Base-by-base conservation (phyloP, 2,113 vertebrate species). In the Morone saxatilis region DNA sequence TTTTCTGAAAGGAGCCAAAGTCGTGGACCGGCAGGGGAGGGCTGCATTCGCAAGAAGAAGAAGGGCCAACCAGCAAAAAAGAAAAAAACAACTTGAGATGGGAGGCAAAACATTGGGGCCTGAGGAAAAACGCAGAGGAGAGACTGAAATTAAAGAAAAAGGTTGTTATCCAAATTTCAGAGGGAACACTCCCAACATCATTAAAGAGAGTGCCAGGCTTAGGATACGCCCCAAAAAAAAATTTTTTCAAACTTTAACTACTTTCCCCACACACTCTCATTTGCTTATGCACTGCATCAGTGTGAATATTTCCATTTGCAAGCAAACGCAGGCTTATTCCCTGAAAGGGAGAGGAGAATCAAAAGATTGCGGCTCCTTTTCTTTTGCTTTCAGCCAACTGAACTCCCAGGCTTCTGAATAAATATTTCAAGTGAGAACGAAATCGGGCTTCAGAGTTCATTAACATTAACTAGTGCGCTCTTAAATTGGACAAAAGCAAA, bases 221-320 rank as follows among this genome's bases (percentile, higher is more conserved):
- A 5, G 61, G 83, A 72, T 85, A 86, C 50, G 54, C 73, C 86
- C 81, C 73, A 88, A n/a, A n/a, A n/a, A n/a, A n/a, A n/a, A n/a
- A n/a, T n/a, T n/a, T n/a, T n/a, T n/a, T 92, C 85, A 91, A 92
- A 91, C 84, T 90, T 91, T 77, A 82, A 91, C 71, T 73, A 76
- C 82, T 57, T 69, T 57, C 73, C 84, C 43, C 63, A 7, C 54
- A 45, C 45, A 47, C 45, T 82, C 81, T 84, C 74, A 84, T 88
- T 85, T 76, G 50, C 36, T 17, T 17, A 90, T 85, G 84, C 87
- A 81, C 88, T 92, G 71, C 45, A 66, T 80, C 20, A 20, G 76
- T 72, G 70, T 71, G 87, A 91, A 88, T 78, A 88, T 87, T 91
- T 89, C 85, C 76, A 86, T 90, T 81, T 86, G n/a, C 76, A 86